Conservation (phyloP, 2,888 invertebrate genomes). For the Lepas anatifera region DNA sequence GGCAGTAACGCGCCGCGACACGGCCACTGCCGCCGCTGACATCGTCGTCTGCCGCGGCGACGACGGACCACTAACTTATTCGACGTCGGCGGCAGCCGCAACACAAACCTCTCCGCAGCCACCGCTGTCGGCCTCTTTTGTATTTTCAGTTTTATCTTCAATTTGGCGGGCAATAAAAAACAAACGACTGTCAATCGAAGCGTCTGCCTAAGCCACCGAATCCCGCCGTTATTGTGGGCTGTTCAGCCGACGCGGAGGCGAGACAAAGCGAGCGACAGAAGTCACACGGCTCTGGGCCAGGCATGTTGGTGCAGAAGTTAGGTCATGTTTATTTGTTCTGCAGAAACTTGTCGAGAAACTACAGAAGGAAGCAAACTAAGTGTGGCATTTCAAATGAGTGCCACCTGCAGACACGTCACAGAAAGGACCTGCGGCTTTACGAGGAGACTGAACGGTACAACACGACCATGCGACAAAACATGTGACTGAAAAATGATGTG, state of each 20-base stretch:
- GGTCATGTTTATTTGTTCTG: too few species aligned
- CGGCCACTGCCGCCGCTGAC: background rate
- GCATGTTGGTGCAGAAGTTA: too few species aligned
- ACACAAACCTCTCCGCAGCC: background rate
- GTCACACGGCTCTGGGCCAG: too few species aligned
- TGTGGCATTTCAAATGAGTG: too few species aligned
- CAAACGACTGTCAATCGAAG: constrained; percentile 10
- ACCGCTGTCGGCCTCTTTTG: background rate
- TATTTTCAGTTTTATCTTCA: constrained; percentile 10
- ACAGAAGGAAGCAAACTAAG: too few species aligned
- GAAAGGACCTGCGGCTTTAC: too few species aligned
- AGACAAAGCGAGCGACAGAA: background rate
- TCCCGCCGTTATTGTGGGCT: background rate
- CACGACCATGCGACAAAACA: too few species aligned
- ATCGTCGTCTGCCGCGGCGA: background rate
- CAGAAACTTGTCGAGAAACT: too few species aligned
- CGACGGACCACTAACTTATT: background rate
- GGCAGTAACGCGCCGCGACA: background rate
- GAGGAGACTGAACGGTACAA: too few species aligned
- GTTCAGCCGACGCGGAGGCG: background rate
- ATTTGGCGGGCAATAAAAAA: constrained; percentile 7
- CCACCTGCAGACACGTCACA: too few species aligned
- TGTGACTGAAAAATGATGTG: too few species aligned
- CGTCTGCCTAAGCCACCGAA: constrained; percentile 5
- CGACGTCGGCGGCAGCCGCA: background rate